phyloP scores from a whole-genome alignment of 2,888 invertebrate genomes.

The Chrysotoxum bicinctum region DNA sequence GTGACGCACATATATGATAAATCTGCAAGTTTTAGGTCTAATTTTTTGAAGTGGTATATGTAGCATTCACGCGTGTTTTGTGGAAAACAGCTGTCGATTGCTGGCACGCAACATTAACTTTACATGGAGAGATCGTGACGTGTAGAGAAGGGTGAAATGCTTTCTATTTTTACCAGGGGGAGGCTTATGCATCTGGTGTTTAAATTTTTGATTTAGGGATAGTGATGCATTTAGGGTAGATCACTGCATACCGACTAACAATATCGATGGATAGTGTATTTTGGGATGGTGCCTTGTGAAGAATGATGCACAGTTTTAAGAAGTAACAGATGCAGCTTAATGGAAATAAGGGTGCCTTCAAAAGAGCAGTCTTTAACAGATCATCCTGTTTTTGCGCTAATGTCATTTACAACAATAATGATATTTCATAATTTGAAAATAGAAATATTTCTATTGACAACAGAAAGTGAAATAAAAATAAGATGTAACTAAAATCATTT shows the following conservation, averaged over 20 bases:
- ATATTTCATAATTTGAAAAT: neutral
- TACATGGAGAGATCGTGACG: conserved; percentile 22
- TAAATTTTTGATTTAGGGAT: conserved; percentile 51
- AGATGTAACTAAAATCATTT: too few relatives aligned
- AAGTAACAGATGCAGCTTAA: neutral
- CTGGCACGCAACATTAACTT: conserved; percentile 66
- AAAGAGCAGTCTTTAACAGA: neutral
- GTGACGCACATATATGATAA: conserved; percentile 37
- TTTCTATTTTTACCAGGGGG: conserved; percentile 64
- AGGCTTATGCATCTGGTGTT: conserved; percentile 59
- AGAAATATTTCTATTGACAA: neutral
- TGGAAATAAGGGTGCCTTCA: neutral
- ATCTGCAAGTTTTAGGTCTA: conserved; percentile 40
- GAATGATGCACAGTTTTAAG: neutral
- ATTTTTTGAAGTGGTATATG: conserved; percentile 54
- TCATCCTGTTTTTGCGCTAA: neutral
- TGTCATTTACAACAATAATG: neutral
- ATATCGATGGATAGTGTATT: neutral
- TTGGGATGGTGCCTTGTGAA: neutral
- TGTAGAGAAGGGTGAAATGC: conserved; percentile 66
- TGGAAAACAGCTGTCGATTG: conserved; percentile 57
- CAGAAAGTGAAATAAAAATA: neutral
- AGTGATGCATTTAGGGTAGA: conserved; percentile 27
- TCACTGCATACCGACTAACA: neutral
- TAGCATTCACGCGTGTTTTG: conserved; percentile 25